These are phyloP conservation scores for Sminthurinus signatus DNA, from an alignment of 1,140 invertebrate genomes.

Conservation along the genomic window DNA sequence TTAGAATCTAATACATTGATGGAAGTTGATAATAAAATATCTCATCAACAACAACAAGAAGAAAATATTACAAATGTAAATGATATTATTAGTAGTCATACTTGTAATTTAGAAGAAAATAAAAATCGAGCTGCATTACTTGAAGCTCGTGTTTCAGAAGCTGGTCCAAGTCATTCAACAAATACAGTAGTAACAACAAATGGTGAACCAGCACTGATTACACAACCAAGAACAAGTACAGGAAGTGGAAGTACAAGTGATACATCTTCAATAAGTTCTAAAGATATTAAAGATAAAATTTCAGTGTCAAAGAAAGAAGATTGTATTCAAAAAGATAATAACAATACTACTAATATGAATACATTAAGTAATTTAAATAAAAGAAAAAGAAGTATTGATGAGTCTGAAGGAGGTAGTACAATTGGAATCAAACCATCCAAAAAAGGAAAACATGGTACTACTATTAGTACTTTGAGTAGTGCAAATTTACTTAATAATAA, in stretches of 20 bases:
- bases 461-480: too few species aligned
- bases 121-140: background rate
- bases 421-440: background rate
- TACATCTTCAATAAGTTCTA: too few species aligned
- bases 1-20: too few species aligned
- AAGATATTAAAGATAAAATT: too few species aligned
- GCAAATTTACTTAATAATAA: too few species aligned
- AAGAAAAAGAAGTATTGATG: conserved; percentile 8
- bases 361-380: background rate
- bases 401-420: too few species aligned
- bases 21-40: too few species aligned
- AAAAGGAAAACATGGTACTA: conserved; percentile 11
- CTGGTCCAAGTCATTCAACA: background rate
- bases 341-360: background rate
- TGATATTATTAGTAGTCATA: background rate
- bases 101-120: background rate
- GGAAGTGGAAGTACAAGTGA: conserved; percentile 11
- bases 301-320: too few species aligned
- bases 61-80: background rate
- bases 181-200: background rate
- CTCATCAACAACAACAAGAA: background rate
- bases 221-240: background rate
- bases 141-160: background rate
- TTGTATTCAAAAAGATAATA: background rate
- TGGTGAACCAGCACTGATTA: background rate